Percentiles rank a stretch among this genome's conserved stretches.
Conservation (phyloP, 2,888 invertebrate genomes). For the Tenthredo livida region DNA sequence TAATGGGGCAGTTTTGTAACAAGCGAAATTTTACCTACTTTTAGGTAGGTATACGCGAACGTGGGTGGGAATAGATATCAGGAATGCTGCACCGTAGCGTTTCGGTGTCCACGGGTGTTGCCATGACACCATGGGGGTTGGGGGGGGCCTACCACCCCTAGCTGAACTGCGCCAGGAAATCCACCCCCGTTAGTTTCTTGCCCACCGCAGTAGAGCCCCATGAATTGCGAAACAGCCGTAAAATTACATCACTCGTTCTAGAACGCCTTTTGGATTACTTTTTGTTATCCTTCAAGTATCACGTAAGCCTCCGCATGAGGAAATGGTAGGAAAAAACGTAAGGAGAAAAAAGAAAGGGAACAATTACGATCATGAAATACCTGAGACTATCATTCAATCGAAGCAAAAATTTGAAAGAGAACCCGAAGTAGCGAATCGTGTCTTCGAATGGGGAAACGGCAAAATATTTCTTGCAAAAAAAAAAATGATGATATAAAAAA, state of each 20-base stretch:
- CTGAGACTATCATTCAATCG: background rate
- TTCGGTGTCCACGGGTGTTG: conserved; percentile 70
- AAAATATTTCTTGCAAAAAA: background rate
- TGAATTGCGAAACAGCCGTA: conserved; percentile 61
- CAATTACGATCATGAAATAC: background rate
- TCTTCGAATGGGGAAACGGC: background rate
- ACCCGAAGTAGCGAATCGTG: too few species aligned
- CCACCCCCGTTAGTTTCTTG: conserved; percentile 42
- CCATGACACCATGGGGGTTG: conserved; percentile 75
- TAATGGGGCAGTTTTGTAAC: background rate
- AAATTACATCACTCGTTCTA: conserved; percentile 62
- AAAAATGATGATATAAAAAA: background rate
- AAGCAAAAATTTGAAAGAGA: background rate
- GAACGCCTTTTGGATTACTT: conserved; percentile 44
- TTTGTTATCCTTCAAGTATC: conserved; percentile 32
- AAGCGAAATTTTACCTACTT: background rate
- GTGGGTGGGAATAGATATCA: conserved; percentile 30
- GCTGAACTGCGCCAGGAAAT: conserved; percentile 53
- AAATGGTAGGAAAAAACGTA: background rate
- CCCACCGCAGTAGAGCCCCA: conserved; percentile 54
- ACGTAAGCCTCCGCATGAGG: background rate
- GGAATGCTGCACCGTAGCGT: conserved; percentile 20
- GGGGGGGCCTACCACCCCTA: conserved; percentile 69
- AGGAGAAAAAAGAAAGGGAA: background rate
- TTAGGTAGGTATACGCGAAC: background rate